Evolutionary conservation across 1,140 invertebrate species (phyloP), one percentile per base, ranked within the genome.

Genomic region (Philopotamus ludificatus): DNA sequence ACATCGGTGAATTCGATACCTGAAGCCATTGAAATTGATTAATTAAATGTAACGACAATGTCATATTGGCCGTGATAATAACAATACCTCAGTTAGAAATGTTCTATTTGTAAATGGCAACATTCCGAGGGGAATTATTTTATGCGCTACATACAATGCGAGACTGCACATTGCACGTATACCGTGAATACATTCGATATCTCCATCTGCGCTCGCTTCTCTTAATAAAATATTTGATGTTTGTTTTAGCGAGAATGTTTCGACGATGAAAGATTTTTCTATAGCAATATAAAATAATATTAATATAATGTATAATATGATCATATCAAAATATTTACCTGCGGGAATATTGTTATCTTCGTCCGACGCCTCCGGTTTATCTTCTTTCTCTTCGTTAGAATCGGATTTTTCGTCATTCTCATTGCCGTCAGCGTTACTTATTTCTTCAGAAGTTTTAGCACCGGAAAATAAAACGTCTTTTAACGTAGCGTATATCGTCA

Each of bases 181-280:
- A 7, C 87, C 83, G 64, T 88, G 83, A 55, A 89, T 84, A 70
- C 84, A 86, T 45, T 79, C 76, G 49, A 87, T 84, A 64, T 86
- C 84, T 44, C 79, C 79, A 53, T 72, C 72, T 72, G 63, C 60
- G 73, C 84, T 65, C 77, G 77, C 74, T 70, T 81, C 68, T 75
- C 78, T 70, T 75, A 86, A 73, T 79, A 89, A 71, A 80, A 81
- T 80, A 73, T 78, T 65, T 73, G 82, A 71, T 74, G 81, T 76
- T 42, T 71, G 73, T 66, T 78, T 76, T 15, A 79, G 68, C 1
- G 76, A 79, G 65, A 78, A 79, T 0, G 74, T 68, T 39, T 71
- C 71, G 8, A 79, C 34, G 12, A 57, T 8, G 20, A 12, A 34
- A 34, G 12, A 34, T 34, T 4, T 34, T 9, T 26, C 9, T 45